Evolutionary conservation across 2,113 vertebrate genomes (phyloP), one percentile per base, ranked within the genome.

Genomic region (Salvator merianae): DNA sequence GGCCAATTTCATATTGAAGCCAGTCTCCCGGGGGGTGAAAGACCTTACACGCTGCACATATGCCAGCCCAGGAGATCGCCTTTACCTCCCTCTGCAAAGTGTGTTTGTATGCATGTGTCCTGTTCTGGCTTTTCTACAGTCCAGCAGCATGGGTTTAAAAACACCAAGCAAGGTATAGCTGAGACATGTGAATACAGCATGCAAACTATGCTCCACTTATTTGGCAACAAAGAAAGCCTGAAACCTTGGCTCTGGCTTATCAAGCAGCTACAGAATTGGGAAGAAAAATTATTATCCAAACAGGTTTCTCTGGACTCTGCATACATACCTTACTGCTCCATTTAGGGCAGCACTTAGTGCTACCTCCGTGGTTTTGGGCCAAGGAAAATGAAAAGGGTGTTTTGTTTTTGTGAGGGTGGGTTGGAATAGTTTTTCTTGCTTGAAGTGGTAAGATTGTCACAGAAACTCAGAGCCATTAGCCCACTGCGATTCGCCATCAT

Each of bases 201-300:
- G 55, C 38, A 30, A 32, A 40, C 16, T 47, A 76, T 47, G 55
- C 43, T 40, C 7, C 18, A n/a, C 14, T 47, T 34, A 43, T 55
- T 9, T 38, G 43, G 63, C 78, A 32, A 34, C 26, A 5, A 40
- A 24, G 30, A 59, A 65, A 78, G 24, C 20, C 55, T 36, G n/a
- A 85, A 20, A 65, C 50, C 14, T 62, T 85, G 77, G 68, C 59
- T 50, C 72, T 65, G 68, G 38, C 16, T 30, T 79, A 26, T 14
- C 43, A 62, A 70, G 74, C 32, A 77, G 55, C 28, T n/a, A 72
- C 24, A 79, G 76, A 85, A 85, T 73, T 47, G 83, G 68, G 40
- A 78, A 84, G 32, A 32, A 65, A n/a, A 73, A 79, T 1, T 12
- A 20, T 85, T 38, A n/a, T 73, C 69, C 69, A 79, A 73, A 36